Evolutionary conservation across 2,888 invertebrate genomes (phyloP), one percentile per base, ranked within the genome.

Genomic region (Cheilosia pagana): DNA sequence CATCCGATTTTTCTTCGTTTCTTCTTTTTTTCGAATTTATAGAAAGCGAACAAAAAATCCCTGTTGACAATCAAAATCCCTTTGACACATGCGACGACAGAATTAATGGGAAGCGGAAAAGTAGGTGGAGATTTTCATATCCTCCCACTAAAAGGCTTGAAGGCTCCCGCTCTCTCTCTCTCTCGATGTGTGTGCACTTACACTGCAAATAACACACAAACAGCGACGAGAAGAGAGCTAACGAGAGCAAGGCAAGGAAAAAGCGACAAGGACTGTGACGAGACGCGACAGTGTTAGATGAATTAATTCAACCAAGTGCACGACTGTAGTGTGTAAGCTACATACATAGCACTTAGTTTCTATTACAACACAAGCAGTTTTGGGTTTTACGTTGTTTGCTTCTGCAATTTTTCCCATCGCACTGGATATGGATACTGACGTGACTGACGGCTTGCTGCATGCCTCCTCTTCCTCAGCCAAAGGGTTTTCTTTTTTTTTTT

Each of bases 11-110:
- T 35, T 12, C 28, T 28, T 35, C 10, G 1, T 3, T 35, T 10
- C 12, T 76, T 70, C 77, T 77, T 82, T 71, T 74, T 72, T 62
- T 72, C 14, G 71, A 81, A 86, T 81, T 72, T 86, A 77, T 86
- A 68, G 81, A 77, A 77, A 81, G 86, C 76, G 77, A 65, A 65
- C 75, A 85, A 78, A 81, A 85, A 72, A 76, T 68, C 55, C 57
- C 60, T 86, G 86, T 86, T 86, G 86, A 86, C 86, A 86, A 86
- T 86, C 86, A 81, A 86, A 86, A 86, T 86, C 81, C 86, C 86
- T 86, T 86, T 86, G 86, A 86, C 86, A 81, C 81, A 86, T 76
- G 81, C 86, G 86, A 86, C 81, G 81, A 70, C 81, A 77, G 77
- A 76, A 77, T 86, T 86, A 86, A 86, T 86, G 86, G 86, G 77